Percentiles rank a stretch among this genome's conserved stretches.
Conservation (phyloP, 2,113 vertebrate genomes). For the Oncorhynchus keta region DNA sequence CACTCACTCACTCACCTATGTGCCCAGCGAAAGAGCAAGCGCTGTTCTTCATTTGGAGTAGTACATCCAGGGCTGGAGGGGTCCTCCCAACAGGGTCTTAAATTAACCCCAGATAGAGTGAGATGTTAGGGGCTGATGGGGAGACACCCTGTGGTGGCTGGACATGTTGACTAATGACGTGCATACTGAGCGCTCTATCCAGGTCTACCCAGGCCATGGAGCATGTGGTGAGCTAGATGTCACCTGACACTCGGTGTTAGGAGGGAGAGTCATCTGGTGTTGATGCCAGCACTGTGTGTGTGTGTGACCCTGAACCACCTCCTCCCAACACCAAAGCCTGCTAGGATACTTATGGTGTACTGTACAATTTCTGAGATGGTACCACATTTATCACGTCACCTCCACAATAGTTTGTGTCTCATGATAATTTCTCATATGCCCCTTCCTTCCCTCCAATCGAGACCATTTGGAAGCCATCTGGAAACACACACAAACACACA, state of each 20-base stretch:
- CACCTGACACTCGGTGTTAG: too few relatives aligned
- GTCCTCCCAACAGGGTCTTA: background rate
- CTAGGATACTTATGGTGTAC: background rate
- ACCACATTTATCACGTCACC: background rate
- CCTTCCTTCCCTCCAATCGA: background rate
- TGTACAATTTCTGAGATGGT: background rate
- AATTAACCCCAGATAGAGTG: background rate
- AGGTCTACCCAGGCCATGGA: conserved; percentile 15
- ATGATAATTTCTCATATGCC: background rate
- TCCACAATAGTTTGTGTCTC: too few relatives aligned
- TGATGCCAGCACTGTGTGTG: background rate
- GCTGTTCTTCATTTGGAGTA: background rate
- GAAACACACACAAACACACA: background rate
- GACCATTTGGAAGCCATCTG: conserved; percentile 6
- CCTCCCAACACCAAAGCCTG: background rate
- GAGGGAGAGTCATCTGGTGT: conserved; percentile 17
- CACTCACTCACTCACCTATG: too few relatives aligned
- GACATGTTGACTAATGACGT: conserved; percentile 45
- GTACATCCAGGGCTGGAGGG: background rate
- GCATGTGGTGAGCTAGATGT: conserved; percentile 23
- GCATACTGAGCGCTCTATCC: conserved; percentile 17
- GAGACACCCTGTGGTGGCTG: conserved; percentile 19
- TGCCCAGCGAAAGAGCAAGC: background rate
- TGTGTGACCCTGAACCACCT: background rate
- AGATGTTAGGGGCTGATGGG: conserved; percentile 1